Base-by-base conservation (phyloP, 1,140 invertebrate species). In the Orchesella cincta region DNA sequence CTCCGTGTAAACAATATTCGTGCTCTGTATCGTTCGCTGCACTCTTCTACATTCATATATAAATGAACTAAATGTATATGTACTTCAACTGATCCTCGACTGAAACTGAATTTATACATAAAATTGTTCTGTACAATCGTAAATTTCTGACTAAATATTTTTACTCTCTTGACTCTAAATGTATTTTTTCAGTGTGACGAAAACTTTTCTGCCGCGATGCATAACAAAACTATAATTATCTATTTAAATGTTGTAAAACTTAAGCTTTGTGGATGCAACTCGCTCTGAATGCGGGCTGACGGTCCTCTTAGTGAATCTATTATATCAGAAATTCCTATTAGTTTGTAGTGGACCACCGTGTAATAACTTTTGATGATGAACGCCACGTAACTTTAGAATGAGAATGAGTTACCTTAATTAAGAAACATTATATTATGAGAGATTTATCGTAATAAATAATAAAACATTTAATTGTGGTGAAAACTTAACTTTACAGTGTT, bases 101-200 rank as follows among this genome's bases (percentile, higher is more conserved):
- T 67, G 62, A 67, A 67, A 18, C 33, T 33, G n/a, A 57, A 26
- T 57, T 67, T 67, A 31, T 31, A 31, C 14, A 67, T 67, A 33
- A 31, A 16, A 67, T 5, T 57, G 23, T 57, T 26, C 12, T 57
- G 23, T 18, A 57, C 52, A 57, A 57, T n/a, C 52, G 52, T 57
- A 57, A 12, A 29, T 31, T 33, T 5, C 33, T 67, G 62, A 33
- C 62, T 67, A 67, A 67, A 29, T 67, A 33, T 67, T 67, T 67
- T 16, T 33, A 67, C 62, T 33, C 8, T 33, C 8, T 33, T 33
- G 62, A 31, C 62, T 67, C 28, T 33, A 67, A 67, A 67, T 67
- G 62, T 67, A 67, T 67, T 67, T 67, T 67, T 67, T 67, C 62
- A 67, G 33, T 67, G 62, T 67, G 62, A 67, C 62, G 62, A 67